Evolutionary conservation across 2,113 vertebrate species (phyloP).

Genomic region (Chaenocephalus aceratus): DNA sequence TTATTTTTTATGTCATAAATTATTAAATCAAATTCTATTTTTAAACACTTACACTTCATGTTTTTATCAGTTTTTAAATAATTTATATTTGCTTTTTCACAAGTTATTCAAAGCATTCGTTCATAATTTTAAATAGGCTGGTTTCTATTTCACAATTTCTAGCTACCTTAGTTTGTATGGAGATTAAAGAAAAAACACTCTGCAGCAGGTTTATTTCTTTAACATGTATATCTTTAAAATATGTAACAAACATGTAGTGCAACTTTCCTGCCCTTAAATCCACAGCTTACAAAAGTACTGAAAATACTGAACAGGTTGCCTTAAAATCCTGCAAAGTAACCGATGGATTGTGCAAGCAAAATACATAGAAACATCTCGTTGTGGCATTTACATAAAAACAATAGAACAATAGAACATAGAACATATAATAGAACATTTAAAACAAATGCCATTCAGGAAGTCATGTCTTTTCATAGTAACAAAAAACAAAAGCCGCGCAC

Average conservation of each 20-base stretch:
- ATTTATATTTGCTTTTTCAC: conserved; percentile 16
- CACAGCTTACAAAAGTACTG: conserved; percentile 21
- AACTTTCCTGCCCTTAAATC: conserved; percentile 53
- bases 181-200: conserved; percentile 16
- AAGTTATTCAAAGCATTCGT: conserved; percentile 8
- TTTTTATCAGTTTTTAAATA: conserved; percentile 6
- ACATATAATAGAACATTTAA: too few species aligned
- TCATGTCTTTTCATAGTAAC: conserved; percentile 6
- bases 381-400: conserved; percentile 17
- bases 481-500: conserved; percentile 32
- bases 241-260: conserved; percentile 34
- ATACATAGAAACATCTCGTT: conserved; percentile 27
- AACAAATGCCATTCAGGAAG: too few species aligned
- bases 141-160: conserved; percentile 44
- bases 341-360: conserved; percentile 25
- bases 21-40: conserved; percentile 57
- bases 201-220: conserved; percentile 27
- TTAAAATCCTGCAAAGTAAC: conserved; percentile 18
- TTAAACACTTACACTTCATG: conserved; percentile 22
- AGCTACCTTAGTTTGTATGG: not conserved
- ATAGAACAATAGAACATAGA: not conserved
- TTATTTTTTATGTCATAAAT: conserved; percentile 59
- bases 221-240: conserved; percentile 25
- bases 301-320: conserved; percentile 24
- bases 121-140: conserved; percentile 36